Percentiles rank a stretch among this genome's conserved stretches.
phyloP scores from a whole-genome alignment of 2,888 invertebrate genomes.

The Nomada fucata region DNA sequence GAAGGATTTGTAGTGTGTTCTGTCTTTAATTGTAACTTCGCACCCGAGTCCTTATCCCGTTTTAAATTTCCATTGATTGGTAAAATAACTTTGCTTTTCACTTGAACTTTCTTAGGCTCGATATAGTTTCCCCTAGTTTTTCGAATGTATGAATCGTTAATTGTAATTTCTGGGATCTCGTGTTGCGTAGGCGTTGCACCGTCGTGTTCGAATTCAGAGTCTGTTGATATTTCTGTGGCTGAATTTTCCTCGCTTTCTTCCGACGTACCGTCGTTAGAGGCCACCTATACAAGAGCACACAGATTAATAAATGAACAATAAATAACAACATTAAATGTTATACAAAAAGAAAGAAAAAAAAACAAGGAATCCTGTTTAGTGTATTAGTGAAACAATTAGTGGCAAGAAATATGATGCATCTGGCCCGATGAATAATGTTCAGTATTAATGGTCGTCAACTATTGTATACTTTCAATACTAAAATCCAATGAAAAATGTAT shows the following conservation, averaged over 20 bases:
- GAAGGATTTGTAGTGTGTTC: constrained; percentile 11
- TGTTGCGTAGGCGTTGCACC: constrained; percentile 88
- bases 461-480: background rate
- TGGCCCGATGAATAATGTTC: constrained; percentile 11
- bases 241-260: constrained; percentile 92
- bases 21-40: constrained; percentile 35
- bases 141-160: constrained; percentile 88
- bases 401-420: constrained; percentile 41
- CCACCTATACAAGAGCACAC: constrained; percentile 85
- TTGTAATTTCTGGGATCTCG: constrained; percentile 91
- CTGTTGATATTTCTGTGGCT: constrained; percentile 96
- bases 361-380: constrained; percentile 51
- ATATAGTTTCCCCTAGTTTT: constrained; percentile 85
- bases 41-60: constrained; percentile 65
- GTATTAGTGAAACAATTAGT: constrained; percentile 57
- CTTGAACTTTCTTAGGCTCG: constrained; percentile 87
- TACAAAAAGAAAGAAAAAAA: background rate
- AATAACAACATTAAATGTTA: constrained; percentile 46
- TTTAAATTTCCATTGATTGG: constrained; percentile 83
- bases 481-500: background rate
- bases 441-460: background rate
- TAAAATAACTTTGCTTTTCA: constrained; percentile 85
- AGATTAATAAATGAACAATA: constrained; percentile 7
- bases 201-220: constrained; percentile 96
- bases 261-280: constrained; percentile 87